Conservation (phyloP, 2,888 invertebrate species). For the Portevinia maculata region DNA sequence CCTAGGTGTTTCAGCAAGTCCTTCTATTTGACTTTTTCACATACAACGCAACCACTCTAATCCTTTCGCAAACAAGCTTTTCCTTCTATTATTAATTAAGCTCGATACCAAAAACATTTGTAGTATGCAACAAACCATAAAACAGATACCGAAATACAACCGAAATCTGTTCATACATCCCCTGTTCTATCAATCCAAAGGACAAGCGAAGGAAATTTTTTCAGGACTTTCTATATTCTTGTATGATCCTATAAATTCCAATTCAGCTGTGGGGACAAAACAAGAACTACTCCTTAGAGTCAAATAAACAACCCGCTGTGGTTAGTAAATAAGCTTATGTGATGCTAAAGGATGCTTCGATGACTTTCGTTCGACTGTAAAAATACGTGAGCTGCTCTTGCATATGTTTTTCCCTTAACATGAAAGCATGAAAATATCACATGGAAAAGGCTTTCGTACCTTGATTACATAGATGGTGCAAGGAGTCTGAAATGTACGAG, state of each 20-base stretch:
- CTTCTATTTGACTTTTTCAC: constrained; percentile 29
- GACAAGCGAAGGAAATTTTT: constrained; percentile 25
- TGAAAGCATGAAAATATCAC: not conserved
- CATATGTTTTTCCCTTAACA: not conserved
- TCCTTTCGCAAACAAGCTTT: constrained; percentile 38
- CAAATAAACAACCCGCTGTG: constrained; percentile 24
- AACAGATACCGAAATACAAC: constrained; percentile 12
- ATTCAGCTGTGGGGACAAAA: not conserved
- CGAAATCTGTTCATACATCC: not conserved
- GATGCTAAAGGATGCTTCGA: constrained; percentile 15
- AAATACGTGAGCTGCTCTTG: not conserved
- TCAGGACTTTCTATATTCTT: constrained; percentile 5
- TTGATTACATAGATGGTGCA: not conserved
- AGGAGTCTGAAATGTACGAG: not conserved
- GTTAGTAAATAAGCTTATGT: constrained; percentile 26
- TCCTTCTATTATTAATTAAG: constrained; percentile 35
- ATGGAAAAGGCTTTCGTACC: not conserved
- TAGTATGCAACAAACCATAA: constrained; percentile 20
- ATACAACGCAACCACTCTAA: constrained; percentile 7
- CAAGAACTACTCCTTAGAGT: not conserved
- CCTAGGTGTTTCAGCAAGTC: constrained; percentile 28
- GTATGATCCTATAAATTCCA: not conserved
- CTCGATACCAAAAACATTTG: constrained; percentile 4
- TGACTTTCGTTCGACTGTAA: constrained; percentile 6
- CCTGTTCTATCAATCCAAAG: not conserved